Base-by-base conservation (phyloP, 2,888 invertebrate genomes). In the Tetragonisca angustula region DNA sequence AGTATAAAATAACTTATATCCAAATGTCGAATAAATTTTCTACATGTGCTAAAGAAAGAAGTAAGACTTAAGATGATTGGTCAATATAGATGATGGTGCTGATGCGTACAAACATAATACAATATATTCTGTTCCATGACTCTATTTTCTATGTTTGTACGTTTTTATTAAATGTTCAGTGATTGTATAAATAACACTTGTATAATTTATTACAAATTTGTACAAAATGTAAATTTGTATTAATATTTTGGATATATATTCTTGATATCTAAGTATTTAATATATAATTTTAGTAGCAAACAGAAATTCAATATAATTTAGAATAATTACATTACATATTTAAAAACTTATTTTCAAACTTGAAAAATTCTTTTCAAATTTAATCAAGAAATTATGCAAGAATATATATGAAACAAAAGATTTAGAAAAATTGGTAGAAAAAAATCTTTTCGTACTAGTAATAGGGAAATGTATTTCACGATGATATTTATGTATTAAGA, bases 131-230 rank as follows among this genome's bases (percentile, higher is more conserved):
- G 62, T 79, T 74, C 73, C 71, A 75, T 74, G 71, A 76, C 71
- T 56, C 19, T 59, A 59, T 68, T 69, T 65, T 36, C 75, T 80
- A 72, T 75, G 80, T 78, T 81, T 56, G 74, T 81, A 84, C 49
- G 36, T 67, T 74, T 59, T 49, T 65, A 69, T 74, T 52, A 68
- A 73, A 59, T 73, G 69, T 56, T 61, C 21, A 61, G 27, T 64
- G 65, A 15, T 27, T 21, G 15, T 73, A 21, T 74, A 76, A 65
- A 68, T 76, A 50, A 67, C 59, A 65, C n/a, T 32, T 24, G 49
- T 61, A 75, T 82, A 78, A 78, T 78, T 84, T 78, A 84, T 70
- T 75, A 78, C 73, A 82, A 82, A 82, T 54, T 68, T 49, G 59
- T 70, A 59, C 24, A 43, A 80, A 70, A 59, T 71, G n/a, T 81